A percentile compares a stretch with the other conserved stretches of the same genome.
Conservation (phyloP, 2,113 vertebrate species). For the Myotis lucifugus region DNA sequence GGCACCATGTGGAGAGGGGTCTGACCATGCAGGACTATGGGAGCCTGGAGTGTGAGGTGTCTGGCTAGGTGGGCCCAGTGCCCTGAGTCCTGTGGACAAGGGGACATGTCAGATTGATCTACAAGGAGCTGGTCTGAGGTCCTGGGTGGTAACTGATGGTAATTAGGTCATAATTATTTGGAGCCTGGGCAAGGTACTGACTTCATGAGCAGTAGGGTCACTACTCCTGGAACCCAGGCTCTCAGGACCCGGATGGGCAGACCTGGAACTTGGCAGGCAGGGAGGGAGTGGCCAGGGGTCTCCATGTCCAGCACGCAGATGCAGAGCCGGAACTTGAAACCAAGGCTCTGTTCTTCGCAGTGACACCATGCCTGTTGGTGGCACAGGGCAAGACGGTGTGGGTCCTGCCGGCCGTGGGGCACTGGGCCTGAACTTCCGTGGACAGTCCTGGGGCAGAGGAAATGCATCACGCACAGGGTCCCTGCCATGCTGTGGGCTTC, state of each 20-base stretch:
- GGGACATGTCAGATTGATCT: neutral
- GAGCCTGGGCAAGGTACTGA: neutral
- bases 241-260: neutral
- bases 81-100: neutral
- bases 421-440: neutral
- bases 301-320: neutral
- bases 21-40: fast-evolving
- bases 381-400: neutral
- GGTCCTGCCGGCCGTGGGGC: fast-evolving
- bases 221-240: neutral
- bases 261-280: neutral
- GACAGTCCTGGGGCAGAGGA: neutral
- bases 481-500: fast-evolving
- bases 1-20: fast-evolving
- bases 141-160: neutral
- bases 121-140: neutral
- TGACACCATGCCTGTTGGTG: fast-evolving
- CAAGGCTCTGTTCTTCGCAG: neutral
- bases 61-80: neutral
- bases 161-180: neutral
- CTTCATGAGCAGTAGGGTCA: neutral
- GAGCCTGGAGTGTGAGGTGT: neutral
- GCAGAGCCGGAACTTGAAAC: neutral
- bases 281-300: neutral
- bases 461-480: fast-evolving